These are phyloP conservation scores for Mechanitis messenoides DNA, from an alignment of 2,888 invertebrate species.

Conservation along the genomic window DNA sequence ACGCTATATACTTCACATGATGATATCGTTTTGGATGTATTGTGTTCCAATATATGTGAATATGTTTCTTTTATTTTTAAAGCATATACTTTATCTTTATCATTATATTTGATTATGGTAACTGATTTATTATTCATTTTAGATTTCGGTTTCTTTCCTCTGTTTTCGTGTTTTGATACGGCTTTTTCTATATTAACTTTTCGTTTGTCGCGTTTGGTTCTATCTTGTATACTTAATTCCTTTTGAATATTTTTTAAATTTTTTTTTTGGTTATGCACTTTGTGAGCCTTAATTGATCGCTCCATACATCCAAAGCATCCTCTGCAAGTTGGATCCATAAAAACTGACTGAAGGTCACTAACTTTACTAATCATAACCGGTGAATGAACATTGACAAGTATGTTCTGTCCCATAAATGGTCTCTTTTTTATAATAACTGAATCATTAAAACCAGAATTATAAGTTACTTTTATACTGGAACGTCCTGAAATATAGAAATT, in stretches of 20 bases:
- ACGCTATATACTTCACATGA: conserved; percentile 53
- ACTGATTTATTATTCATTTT: conserved; percentile 40
- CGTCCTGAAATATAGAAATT: conserved; percentile 21
- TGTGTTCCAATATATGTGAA: conserved; percentile 23
- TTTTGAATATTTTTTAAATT: conserved; percentile 35
- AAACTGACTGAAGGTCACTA: conserved; percentile 39
- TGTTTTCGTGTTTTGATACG: conserved; percentile 21
- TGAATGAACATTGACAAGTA: conserved; percentile 37
- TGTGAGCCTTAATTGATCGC: conserved; percentile 42
- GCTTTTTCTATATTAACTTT: conserved; percentile 21
- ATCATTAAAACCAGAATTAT: conserved; percentile 16
- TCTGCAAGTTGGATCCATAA: conserved; percentile 40
- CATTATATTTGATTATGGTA: conserved; percentile 51
- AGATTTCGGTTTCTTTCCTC: conserved; percentile 30
- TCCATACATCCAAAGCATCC: conserved; percentile 51
- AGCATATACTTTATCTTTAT: conserved; percentile 47
- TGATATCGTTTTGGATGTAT: conserved; percentile 28
- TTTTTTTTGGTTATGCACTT: conserved; percentile 26
- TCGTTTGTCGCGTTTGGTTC: conserved; percentile 37
- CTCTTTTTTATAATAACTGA: conserved; percentile 14
- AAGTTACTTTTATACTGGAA: conserved; percentile 15
- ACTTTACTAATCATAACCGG: conserved; percentile 31
- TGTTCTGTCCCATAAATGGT: conserved; percentile 25
- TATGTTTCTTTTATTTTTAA: conserved; percentile 51
- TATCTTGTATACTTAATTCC: conserved; percentile 33